These are phyloP conservation scores for Sula dactylatra DNA, from an alignment of 2,113 vertebrate species.

Conservation along the genomic window DNA sequence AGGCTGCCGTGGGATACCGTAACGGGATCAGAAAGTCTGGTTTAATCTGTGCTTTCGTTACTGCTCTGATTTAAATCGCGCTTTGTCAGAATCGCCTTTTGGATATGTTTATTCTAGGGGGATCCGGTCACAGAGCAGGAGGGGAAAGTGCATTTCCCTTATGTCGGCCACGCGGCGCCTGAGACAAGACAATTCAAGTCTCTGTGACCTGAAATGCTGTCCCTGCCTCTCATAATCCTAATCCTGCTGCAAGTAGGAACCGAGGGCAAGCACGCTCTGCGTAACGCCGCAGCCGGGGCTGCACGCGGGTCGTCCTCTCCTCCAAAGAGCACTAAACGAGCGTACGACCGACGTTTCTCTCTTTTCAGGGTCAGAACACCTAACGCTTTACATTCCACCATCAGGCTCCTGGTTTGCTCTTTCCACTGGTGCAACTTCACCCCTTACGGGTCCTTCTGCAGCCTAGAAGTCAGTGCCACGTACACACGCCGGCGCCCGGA, in stretches of 20 bases:
- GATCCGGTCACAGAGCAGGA: background rate
- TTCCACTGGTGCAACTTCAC: background rate
- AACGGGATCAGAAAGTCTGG: background rate
- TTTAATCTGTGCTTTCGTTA: background rate
- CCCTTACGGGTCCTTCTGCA: fast-evolving
- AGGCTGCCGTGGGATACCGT: background rate
- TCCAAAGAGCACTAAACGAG: background rate
- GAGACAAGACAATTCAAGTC: fast-evolving
- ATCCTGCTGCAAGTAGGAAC: background rate
- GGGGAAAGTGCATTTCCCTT: background rate
- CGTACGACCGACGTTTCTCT: fast-evolving
- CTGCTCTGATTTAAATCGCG: fast-evolving
- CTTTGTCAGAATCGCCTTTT: background rate
- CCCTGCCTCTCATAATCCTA: background rate
- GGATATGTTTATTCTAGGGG: fast-evolving
- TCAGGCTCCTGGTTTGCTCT: fast-evolving
- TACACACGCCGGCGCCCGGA: fast-evolving
- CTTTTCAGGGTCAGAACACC: background rate
- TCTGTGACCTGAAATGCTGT: background rate
- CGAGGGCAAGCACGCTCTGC: fast-evolving
- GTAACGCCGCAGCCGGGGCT: fast-evolving
- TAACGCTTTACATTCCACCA: fast-evolving
- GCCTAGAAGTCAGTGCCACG: fast-evolving
- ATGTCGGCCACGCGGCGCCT: background rate
- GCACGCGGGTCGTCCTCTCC: background rate